These are phyloP conservation scores for Diadumene lineata DNA, from an alignment of 92 coral and sea anemone species.

Conservation along the genomic window DNA sequence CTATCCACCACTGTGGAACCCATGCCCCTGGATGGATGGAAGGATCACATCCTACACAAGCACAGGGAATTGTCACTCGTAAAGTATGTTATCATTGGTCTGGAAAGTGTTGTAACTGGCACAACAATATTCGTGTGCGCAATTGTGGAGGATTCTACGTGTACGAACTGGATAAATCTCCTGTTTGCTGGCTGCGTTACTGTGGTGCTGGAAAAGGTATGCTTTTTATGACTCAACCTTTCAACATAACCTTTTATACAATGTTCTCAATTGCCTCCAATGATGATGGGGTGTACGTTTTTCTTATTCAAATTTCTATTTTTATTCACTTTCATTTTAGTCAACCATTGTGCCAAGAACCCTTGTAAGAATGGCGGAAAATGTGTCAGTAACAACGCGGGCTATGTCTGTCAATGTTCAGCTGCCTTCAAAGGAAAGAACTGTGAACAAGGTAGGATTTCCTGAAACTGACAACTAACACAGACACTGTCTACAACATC, in stretches of 20 bases:
- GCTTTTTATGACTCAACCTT: too few species aligned
- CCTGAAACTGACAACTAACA: too few species aligned
- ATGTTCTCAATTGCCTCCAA: too few species aligned
- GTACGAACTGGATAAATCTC: slow-evolving; percentile 11
- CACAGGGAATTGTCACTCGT: too few species aligned
- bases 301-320: too few species aligned
- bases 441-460: slow-evolving; percentile 32
- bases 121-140: slow-evolving; percentile 37
- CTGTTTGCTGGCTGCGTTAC: slow-evolving; percentile 11
- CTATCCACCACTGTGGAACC: slow-evolving; percentile 47
- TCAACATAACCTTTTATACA: too few species aligned
- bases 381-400: slow-evolving; percentile 26
- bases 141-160: slow-evolving; percentile 41
- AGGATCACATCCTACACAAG: too few species aligned
- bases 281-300: too few species aligned
- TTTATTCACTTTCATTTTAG: not conserved
- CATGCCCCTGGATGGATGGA: too few species aligned
- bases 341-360: slow-evolving; percentile 15
- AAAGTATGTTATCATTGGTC: too few species aligned
- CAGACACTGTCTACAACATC: too few species aligned
- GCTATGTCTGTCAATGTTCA: slow-evolving; percentile 33
- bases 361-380: slow-evolving; percentile 35
- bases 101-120: slow-evolving; percentile 40
- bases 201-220: not conserved
- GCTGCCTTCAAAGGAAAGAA: slow-evolving; percentile 44